Percentiles rank a stretch among this genome's conserved stretches.
phyloP scores from a whole-genome alignment of 2,888 invertebrate genomes.

The Trichopria drosophilae region DNA sequence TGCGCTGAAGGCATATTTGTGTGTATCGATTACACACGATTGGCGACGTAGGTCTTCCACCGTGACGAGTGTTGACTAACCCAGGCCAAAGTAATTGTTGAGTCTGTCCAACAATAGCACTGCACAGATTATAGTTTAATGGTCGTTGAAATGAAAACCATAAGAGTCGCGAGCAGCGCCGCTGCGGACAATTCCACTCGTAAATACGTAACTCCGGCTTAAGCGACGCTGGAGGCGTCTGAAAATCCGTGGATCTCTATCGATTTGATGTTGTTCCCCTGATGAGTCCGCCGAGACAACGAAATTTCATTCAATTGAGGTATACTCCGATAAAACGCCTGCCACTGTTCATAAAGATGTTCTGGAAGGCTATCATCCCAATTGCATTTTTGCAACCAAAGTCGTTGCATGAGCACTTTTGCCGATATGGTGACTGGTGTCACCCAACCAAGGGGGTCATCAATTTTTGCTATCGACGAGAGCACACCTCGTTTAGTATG shows the following conservation, averaged over 20 bases:
- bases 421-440: not conserved
- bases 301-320: not conserved
- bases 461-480: no score
- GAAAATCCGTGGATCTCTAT: no score
- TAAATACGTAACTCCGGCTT: no score
- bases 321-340: slow-evolving; percentile 2
- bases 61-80: slow-evolving; percentile 6
- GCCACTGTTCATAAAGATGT: slow-evolving; percentile 7
- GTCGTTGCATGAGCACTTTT: slow-evolving; percentile 19
- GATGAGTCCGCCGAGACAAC: slow-evolving; percentile 21
- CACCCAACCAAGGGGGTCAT: slow-evolving; percentile 8
- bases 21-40: slow-evolving; percentile 16
- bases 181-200: slow-evolving; percentile 17
- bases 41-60: slow-evolving; percentile 17
- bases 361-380: slow-evolving; percentile 20
- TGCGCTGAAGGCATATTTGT: not conserved
- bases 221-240: no score
- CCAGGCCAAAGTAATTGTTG: slow-evolving; percentile 17
- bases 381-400: slow-evolving; percentile 14
- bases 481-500: not conserved
- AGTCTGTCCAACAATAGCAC: slow-evolving; percentile 20
- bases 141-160: not conserved
- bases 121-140: not conserved
- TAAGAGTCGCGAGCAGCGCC: not conserved
- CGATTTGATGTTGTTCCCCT: no score